Evolutionary conservation across 1,140 invertebrate genomes (phyloP), one percentile per base, ranked within the genome.

Genomic region (Zaprionus kolodkinae): DNA sequence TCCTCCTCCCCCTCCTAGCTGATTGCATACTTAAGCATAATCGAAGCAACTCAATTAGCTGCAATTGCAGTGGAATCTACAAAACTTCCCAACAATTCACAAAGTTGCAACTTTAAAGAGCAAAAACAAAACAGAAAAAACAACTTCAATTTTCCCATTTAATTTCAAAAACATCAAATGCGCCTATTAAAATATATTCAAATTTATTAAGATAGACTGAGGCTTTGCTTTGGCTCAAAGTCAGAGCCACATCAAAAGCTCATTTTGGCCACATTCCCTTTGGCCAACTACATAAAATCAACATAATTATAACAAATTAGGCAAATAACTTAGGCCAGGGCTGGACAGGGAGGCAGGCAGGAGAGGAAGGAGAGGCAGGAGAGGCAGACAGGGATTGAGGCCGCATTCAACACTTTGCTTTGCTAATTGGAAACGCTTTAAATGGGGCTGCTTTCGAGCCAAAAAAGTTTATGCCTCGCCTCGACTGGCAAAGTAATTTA

Each of bases 281-380:
- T 57, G 35, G 71, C 17, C 83, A 80, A 78, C 77, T 81, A 56
- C 64, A 78, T 78, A 67, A 88, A 88, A 89, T 88, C 84, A 84
- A 84, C 84, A 88, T 88, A 88, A 84, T 88, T 84, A 88, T 88
- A 76, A 76, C 81, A 89, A 88, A 89, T 88, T 88, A 84, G 64
- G 67, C 66, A 84, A 84, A 78, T 82, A 79, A 78, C 67, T 72
- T 75, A 62, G 48, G 64, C 3, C 27, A 17, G 43, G 40, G 43
- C 35, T 25, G 9, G 12, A 11, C 21, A 52, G 30, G 21, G 11
- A 52, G 30, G 11, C 0, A 30, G 25, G 43, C 12, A 17, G 3
- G 6, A 0, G 0, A 35, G 25, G 25, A n/a, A 17, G 48, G n/a
- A 21, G 33, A n/a, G 13, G 25, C 30, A 17, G 13, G 11, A 21